Percentiles rank a stretch among this genome's conserved stretches.
These are phyloP conservation scores for Philereme transversata DNA, from an alignment of 2,888 invertebrate species.

Conservation along the genomic window DNA sequence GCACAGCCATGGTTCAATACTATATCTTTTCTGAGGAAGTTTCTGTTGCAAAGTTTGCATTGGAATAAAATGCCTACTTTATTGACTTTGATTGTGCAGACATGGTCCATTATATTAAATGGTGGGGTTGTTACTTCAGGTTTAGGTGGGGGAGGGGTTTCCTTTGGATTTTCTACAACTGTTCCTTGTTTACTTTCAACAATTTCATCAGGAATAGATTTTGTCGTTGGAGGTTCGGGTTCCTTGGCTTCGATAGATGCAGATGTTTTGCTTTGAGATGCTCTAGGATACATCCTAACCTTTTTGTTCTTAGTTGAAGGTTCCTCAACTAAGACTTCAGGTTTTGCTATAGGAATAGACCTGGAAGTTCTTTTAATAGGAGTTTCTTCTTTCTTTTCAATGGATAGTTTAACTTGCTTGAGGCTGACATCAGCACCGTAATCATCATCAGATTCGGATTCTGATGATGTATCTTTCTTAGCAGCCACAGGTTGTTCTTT, in stretches of 20 bases:
- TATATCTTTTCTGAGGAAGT: conserved; percentile 72
- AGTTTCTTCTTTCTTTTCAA: conserved; percentile 42
- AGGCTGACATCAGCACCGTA: conserved; percentile 35
- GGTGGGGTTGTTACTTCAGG: conserved; percentile 37
- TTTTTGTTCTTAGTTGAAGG: conserved; percentile 15
- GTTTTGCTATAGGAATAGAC: conserved; percentile 8
- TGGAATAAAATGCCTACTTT: conserved; percentile 76
- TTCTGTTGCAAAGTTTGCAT: conserved; percentile 75
- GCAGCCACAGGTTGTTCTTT: conserved; percentile 26
- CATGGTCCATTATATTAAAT: conserved; percentile 75
- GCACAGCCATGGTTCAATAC: conserved; percentile 73
- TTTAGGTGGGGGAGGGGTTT: conserved; percentile 35
- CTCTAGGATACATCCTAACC: conserved; percentile 19
- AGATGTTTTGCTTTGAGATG: conserved; percentile 25
- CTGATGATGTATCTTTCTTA: conserved; percentile 30
- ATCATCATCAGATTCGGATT: conserved; percentile 22
- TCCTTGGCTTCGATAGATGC: conserved; percentile 15
- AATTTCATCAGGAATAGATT: conserved; percentile 11
- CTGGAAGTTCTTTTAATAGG: conserved; percentile 26
- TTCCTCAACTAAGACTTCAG: conserved; percentile 16
- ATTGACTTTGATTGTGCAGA: conserved; percentile 74
- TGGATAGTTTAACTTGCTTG: conserved; percentile 45
- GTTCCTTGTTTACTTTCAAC: conserved; percentile 29
- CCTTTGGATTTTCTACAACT: conserved; percentile 31
- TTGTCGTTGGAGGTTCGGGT: conserved; percentile 4